Conservation (phyloP, 2,797 vertebrate species). For the Tadarida brasiliensis region DNA sequence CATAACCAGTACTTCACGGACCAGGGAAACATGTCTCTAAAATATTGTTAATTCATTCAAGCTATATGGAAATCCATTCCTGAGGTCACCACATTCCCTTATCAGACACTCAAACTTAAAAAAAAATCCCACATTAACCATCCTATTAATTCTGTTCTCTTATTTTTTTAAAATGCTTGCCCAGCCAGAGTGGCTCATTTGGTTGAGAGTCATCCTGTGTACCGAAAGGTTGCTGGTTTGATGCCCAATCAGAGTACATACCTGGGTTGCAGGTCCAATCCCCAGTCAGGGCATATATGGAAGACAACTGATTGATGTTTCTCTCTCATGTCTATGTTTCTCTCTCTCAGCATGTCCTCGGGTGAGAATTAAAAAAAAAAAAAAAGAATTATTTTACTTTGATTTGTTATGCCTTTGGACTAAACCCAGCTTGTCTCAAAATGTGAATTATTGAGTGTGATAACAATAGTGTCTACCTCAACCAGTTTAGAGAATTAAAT, state of each 20-base stretch:
- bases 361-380: too few species aligned
- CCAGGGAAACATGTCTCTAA: background rate
- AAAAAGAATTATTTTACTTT: background rate
- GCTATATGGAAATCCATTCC: background rate
- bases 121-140: background rate
- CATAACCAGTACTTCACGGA: background rate
- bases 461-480: background rate
- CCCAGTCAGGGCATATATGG: too few species aligned
- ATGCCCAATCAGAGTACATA: too few species aligned
- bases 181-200: too few species aligned
- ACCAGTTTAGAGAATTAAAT: slow-evolving; percentile 15
- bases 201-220: too few species aligned
- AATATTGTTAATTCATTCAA: background rate
- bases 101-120: background rate
- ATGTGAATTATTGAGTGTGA: background rate
- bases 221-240: too few species aligned
- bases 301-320: too few species aligned
- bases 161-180: background rate
- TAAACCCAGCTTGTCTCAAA: slow-evolving; percentile 15
- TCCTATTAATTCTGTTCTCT: background rate
- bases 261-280: too few species aligned
- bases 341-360: too few species aligned
- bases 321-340: too few species aligned
- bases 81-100: background rate
- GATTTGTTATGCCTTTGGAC: background rate